Evolutionary conservation across 2,888 invertebrate genomes (phyloP), one percentile per base, ranked within the genome.

Genomic region (Campoplex capitator): DNA sequence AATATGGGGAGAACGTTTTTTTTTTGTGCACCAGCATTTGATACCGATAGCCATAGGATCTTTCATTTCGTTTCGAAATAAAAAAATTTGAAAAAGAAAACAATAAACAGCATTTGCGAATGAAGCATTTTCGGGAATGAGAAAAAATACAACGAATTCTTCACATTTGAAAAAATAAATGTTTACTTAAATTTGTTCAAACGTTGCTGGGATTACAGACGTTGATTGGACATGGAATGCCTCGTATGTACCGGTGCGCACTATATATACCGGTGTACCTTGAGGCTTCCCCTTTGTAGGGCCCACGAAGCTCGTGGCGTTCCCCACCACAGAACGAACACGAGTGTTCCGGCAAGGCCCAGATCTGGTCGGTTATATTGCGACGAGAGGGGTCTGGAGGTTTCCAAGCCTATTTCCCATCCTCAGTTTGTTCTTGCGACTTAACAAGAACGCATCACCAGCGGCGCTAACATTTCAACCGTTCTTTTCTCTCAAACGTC

Each of bases 361-460:
- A 87, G 84, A 75, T 51, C 84, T 45, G 81, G 28, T 73, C 84
- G 67, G 73, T 45, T 70, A 67, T 75, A 32, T 75, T 68, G 70
- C 77, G 83, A 81, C 77, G 83, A 81, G 83, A 83, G 83, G 79
- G 87, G 88, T 88, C 88, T 89, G 83, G 81, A 84, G 85, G 79
- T 70, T 86, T 83, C 85, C 84, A 48, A 80, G 58, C 75, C 54
- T 56, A 85, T 86, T 84, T 86, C 82, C 87, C 89, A 87, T 90
- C 89, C 90, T 90, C 90, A 89, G 90, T 90, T 88, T 82, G 83
- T 84, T 88, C 82, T 83, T 83, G 88, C 88, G 81, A 85, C 88
- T 88, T 89, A 85, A 67, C 85, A 80, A 76, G 88, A 85, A 78
- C 89, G 80, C 90, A 87, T 88, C 87, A 74, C 77, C 23, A 68